Base-by-base conservation (phyloP, 2,113 vertebrate species). In the Crypturellus undulatus region DNA sequence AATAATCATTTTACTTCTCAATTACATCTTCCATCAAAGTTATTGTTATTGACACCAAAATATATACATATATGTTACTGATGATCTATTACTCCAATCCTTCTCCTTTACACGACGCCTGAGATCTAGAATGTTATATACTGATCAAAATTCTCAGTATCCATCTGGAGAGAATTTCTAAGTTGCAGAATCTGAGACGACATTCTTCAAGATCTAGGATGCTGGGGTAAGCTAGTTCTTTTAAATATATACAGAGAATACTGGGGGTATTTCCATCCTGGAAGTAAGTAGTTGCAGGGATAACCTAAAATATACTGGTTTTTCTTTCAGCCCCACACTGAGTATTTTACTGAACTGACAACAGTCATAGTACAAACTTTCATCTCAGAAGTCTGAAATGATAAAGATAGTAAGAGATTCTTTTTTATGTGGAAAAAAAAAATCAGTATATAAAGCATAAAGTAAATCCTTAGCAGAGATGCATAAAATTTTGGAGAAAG, bases 401-500 rank as follows among this genome's bases (percentile, higher is more conserved):
- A 82, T 65, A 62, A 81, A 91, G 9, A 34, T 32, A 70, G 7
- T 8, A 9, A 5, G 0, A 18, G 25, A 36, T 70, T 56, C 42
- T 42, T 43, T 28, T 22, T 47, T 63, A 47, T 84, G 2, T 70
- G 32, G 47, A 47, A 58, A 5, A 38, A 38, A 5, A 72, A 63
- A 87, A 49, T 58, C 4, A 81, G 6, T 24, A 5, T 22, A 40
- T 40, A 89, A 89, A 91, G 5, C 17, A 49, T 43, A 89, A 89
- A 91, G 13, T 47, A 84, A 94, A 79, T 67, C 21, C 10, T 67
- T 91, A 73, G 59, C 36, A 73, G 21, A 36, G 4, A 63, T 89
- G 34, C 10, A 3, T 67, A 87, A 93, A 92, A 87, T 36, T 75
- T 85, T 92, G 56, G 40, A 89, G 75, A 73, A 93, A 85, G 25